Percentiles rank a stretch among this genome's conserved stretches.
Conservation (phyloP, 1,140 invertebrate genomes). For the Temnothorax curvispinosus region DNA sequence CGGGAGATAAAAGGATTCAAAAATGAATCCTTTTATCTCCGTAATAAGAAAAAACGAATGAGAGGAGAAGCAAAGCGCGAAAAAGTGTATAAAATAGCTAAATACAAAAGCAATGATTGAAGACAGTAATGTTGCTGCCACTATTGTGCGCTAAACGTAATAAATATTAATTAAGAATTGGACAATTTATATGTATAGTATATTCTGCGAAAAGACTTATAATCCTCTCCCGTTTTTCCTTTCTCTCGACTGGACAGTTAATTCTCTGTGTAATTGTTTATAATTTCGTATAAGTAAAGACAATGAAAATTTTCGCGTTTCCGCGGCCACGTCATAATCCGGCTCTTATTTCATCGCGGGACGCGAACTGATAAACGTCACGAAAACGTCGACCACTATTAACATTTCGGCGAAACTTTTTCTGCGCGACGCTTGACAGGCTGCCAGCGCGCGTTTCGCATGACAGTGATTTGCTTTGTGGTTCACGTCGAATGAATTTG, state of each 20-base stretch:
- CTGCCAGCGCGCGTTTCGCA: conserved; percentile 51
- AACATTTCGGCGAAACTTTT: conserved; percentile 62
- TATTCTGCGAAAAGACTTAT: not conserved
- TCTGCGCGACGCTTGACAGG: conserved; percentile 68
- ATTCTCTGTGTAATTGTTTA: not conserved
- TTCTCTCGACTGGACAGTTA: not conserved
- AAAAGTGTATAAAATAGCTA: not conserved
- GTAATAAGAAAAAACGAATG: not conserved
- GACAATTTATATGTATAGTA: not conserved
- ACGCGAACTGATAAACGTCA: conserved; percentile 10
- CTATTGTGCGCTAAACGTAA: not conserved
- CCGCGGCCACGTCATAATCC: conserved; percentile 16
- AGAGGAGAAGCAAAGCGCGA: not conserved
- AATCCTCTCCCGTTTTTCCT: not conserved
- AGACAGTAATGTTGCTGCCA: not conserved
- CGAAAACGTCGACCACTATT: conserved; percentile 56
- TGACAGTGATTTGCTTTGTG: conserved; percentile 82
- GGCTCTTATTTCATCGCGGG: not conserved
- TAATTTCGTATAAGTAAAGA: not conserved
- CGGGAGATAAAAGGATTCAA: too few species aligned
- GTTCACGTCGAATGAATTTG: conserved; percentile 80
- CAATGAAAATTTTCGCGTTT: not conserved
- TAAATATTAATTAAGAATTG: not conserved
- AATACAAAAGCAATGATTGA: not conserved
- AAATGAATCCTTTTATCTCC: not conserved